Conservation (phyloP, 92 coral and sea anemone genomes). For the Epizoanthus stellaris region DNA sequence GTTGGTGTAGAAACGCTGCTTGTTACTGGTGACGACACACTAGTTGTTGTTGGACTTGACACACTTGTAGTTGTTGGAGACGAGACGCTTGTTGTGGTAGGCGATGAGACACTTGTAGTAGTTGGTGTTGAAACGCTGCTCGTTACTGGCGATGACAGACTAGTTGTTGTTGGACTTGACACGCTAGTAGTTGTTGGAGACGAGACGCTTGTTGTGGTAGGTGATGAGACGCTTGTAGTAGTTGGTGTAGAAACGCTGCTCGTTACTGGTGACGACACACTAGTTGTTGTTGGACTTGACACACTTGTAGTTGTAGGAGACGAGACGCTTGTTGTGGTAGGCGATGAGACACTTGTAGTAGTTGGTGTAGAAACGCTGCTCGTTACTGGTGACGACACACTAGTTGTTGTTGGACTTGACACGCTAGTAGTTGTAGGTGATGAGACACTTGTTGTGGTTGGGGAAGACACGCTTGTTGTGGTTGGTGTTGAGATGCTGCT, state of each 20-base stretch:
- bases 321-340: slow-evolving; percentile 3
- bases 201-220: too few species aligned
- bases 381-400: slow-evolving; percentile 29
- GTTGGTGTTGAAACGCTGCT: slow-evolving; percentile 12
- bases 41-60: not conserved
- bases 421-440: slow-evolving; percentile 1
- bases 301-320: slow-evolving; percentile 15
- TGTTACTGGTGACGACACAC: not conserved
- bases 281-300: slow-evolving; percentile 32
- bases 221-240: not conserved
- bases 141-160: slow-evolving; percentile 22
- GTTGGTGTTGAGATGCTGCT: not conserved
- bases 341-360: slow-evolving; percentile 17
- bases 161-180: not conserved
- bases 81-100: too few species aligned
- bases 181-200: not conserved
- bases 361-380: slow-evolving; percentile 4
- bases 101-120: too few species aligned
- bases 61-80: slow-evolving; percentile 34
- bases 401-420: slow-evolving; percentile 2
- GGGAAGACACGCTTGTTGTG: slow-evolving; percentile 7
- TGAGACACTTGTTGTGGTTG: not conserved
- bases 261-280: slow-evolving; percentile 16
- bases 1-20: too few species aligned
- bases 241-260: not conserved